Evolutionary conservation across 1,140 invertebrate genomes (phyloP).

Genomic region (Ephestia elutella): DNA sequence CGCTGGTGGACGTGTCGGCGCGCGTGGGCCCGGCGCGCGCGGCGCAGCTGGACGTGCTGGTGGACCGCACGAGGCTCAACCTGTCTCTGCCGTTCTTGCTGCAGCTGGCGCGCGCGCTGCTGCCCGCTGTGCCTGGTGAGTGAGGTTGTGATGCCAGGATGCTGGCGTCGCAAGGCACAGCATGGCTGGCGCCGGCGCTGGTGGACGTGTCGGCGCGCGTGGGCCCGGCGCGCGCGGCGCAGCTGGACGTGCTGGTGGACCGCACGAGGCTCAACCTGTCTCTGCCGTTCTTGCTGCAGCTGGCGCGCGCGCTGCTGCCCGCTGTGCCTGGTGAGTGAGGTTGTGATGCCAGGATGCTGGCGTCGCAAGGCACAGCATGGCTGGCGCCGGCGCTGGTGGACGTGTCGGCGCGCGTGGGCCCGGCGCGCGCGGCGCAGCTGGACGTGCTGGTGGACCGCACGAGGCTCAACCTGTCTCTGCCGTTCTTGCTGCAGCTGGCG

Average conservation of each 20-base stretch:
- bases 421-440: too few relatives aligned
- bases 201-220: constrained; percentile 48
- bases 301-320: constrained; percentile 78
- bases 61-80: constrained; percentile 84
- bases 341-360: too few relatives aligned
- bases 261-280: constrained; percentile 83
- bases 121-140: too few relatives aligned
- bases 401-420: too few relatives aligned
- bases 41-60: constrained; percentile 77
- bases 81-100: constrained; percentile 84
- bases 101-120: constrained; percentile 79
- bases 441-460: too few relatives aligned
- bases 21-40: constrained; percentile 75
- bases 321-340: too few relatives aligned
- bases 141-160: too few relatives aligned
- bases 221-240: constrained; percentile 74
- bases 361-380: too few relatives aligned
- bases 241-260: constrained; percentile 82
- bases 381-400: too few relatives aligned
- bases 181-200: constrained; percentile 65
- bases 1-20: constrained; percentile 43
- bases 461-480: too few relatives aligned
- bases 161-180: constrained; percentile 79
- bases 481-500: too few relatives aligned
- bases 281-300: constrained; percentile 81